Evolutionary conservation across 2,888 invertebrate genomes (phyloP).

Genomic region (Tenthredo amoena): DNA sequence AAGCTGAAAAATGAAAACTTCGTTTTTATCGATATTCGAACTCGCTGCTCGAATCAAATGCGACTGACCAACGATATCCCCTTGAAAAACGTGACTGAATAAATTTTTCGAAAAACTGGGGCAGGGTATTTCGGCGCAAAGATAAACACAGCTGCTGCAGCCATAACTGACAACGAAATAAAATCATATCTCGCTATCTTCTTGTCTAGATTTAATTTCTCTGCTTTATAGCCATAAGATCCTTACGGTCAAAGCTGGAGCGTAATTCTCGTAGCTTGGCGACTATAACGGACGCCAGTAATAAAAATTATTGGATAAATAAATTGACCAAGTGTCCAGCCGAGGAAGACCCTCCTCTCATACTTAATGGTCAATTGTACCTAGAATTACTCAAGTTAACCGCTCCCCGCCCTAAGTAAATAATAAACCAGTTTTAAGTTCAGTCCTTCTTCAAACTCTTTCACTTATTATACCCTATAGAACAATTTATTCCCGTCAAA

Average conservation of each 20-base stretch:
- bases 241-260: background rate
- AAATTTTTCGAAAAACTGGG: background rate
- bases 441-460: background rate
- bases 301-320: slow-evolving; percentile 61
- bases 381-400: slow-evolving; percentile 59
- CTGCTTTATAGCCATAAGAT: background rate
- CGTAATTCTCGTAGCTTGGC: background rate
- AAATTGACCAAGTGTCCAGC: slow-evolving; percentile 53
- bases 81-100: background rate
- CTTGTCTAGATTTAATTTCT: background rate
- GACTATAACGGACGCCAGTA: slow-evolving; percentile 64
- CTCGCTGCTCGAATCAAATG: slow-evolving; percentile 11
- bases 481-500: background rate
- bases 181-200: background rate
- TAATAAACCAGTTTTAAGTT: slow-evolving; percentile 59
- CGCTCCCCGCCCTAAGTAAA: slow-evolving; percentile 66
- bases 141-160: background rate
- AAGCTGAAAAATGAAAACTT: slow-evolving; percentile 61
- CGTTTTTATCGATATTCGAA: slow-evolving; percentile 17
- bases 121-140: background rate
- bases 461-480: background rate
- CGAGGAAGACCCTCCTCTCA: slow-evolving; percentile 27
- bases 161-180: background rate
- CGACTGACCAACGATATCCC: background rate
- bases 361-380: slow-evolving; percentile 69